Conservation (phyloP, 2,797 vertebrate genomes). For the Potorous gilbertii region DNA sequence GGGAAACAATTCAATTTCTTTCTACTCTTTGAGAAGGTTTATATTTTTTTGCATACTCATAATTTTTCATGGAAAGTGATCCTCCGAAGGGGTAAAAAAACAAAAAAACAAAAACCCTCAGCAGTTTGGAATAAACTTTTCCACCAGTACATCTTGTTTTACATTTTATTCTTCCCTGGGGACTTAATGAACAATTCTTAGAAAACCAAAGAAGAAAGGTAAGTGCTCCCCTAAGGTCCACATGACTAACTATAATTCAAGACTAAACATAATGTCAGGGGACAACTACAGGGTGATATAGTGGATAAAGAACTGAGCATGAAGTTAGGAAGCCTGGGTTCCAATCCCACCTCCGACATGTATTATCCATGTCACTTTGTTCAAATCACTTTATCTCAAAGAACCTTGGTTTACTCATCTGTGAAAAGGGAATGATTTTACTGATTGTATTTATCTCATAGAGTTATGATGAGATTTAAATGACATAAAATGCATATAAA, state of each 20-base stretch:
- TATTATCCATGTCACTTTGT: neutral
- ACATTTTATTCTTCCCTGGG: neutral
- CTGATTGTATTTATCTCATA: neutral
- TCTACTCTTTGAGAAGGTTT: rapidly evolving
- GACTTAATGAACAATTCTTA: neutral
- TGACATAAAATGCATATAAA: neutral
- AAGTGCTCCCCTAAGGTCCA: neutral
- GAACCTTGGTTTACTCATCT: neutral
- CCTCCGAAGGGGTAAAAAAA: neutral
- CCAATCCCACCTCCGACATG: neutral
- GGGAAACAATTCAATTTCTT: neutral
- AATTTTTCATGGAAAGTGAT: neutral
- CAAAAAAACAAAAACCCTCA: too few species aligned
- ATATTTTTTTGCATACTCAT: rapidly evolving
- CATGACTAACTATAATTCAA: neutral
- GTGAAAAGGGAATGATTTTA: neutral
- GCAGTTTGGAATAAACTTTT: neutral
- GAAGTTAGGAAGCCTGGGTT: neutral
- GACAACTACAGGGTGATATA: neutral
- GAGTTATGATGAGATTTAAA: neutral
- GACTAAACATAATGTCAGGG: neutral
- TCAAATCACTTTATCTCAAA: neutral
- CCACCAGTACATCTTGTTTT: neutral
- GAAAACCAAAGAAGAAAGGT: neutral
- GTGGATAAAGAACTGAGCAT: neutral